These are phyloP conservation scores for Busseola fusca DNA, from an alignment of 2,888 invertebrate species.

Conservation along the genomic window DNA sequence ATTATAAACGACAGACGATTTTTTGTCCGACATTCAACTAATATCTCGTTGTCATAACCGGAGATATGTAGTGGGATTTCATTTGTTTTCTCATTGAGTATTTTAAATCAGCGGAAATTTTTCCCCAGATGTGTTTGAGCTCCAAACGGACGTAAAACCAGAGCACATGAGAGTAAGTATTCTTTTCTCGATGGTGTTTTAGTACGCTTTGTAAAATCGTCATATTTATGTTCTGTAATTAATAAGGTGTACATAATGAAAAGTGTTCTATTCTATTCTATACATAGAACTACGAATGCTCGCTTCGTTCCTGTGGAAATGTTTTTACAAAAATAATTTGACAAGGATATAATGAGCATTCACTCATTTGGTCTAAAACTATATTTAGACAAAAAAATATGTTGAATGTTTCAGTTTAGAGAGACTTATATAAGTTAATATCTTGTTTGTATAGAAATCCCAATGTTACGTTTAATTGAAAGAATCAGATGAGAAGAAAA, in stretches of 20 bases:
- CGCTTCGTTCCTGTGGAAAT: not conserved
- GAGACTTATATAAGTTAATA: no score
- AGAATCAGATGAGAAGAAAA: no score
- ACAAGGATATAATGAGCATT: no score
- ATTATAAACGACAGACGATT: conserved; percentile 37
- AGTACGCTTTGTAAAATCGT: not conserved
- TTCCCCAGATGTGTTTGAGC: not conserved
- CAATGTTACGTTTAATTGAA: no score
- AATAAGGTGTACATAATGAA: no score
- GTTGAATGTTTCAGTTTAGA: no score
- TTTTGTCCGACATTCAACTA: conserved; percentile 44
- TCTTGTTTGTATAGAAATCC: no score
- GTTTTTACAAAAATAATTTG: not conserved
- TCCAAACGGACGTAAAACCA: not conserved
- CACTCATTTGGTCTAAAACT: no score
- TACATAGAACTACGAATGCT: not conserved
- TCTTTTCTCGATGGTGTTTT: not conserved
- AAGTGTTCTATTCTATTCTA: no score
- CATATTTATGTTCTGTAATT: no score
- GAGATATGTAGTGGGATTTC: not conserved
- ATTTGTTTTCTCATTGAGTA: conserved; percentile 28
- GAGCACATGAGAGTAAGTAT: not conserved
- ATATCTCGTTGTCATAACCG: conserved; percentile 51
- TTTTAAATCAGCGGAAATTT: no score
- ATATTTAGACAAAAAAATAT: no score